phyloP scores from a whole-genome alignment of 2,797 vertebrate species.

The Microctenopoma stevenorrisi region DNA sequence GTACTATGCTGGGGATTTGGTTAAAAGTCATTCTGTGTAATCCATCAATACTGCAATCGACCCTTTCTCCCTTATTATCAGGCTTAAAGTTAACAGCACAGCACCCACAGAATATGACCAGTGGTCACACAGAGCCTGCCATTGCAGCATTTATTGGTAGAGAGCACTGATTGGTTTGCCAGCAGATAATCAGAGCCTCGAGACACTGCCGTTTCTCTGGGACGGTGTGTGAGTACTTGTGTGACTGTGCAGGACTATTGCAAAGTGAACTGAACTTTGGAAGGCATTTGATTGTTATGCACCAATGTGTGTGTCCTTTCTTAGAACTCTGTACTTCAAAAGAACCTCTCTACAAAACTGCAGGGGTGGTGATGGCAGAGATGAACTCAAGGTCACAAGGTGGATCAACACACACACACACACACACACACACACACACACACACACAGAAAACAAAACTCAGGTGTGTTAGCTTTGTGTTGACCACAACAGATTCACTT shows the following conservation, averaged over 20 bases:
- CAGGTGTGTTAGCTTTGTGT: not conserved
- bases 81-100: slow-evolving; percentile 12
- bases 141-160: slow-evolving; percentile 20
- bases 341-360: slow-evolving; percentile 40
- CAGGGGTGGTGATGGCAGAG: slow-evolving; percentile 30
- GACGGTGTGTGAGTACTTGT: not conserved
- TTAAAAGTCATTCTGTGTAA: slow-evolving; percentile 59
- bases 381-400: slow-evolving; percentile 58
- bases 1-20: slow-evolving; percentile 41
- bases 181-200: slow-evolving; percentile 28
- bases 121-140: slow-evolving; percentile 23
- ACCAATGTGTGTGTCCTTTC: slow-evolving; percentile 46
- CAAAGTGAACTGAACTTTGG: slow-evolving; percentile 42
- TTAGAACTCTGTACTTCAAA: slow-evolving; percentile 58
- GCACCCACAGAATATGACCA: slow-evolving; percentile 7
- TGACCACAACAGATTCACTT: not conserved
- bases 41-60: slow-evolving; percentile 35
- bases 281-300: slow-evolving; percentile 46
- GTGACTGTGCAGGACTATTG: not conserved
- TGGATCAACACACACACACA: slow-evolving; percentile 8
- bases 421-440: slow-evolving; percentile 13
- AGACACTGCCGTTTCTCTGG: slow-evolving; percentile 24
- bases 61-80: slow-evolving; percentile 35
- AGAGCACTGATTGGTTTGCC: slow-evolving; percentile 20
- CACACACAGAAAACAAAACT: not conserved